These are phyloP conservation scores for Stenurella melanura DNA, from an alignment of 2,888 invertebrate genomes.

Conservation along the genomic window DNA sequence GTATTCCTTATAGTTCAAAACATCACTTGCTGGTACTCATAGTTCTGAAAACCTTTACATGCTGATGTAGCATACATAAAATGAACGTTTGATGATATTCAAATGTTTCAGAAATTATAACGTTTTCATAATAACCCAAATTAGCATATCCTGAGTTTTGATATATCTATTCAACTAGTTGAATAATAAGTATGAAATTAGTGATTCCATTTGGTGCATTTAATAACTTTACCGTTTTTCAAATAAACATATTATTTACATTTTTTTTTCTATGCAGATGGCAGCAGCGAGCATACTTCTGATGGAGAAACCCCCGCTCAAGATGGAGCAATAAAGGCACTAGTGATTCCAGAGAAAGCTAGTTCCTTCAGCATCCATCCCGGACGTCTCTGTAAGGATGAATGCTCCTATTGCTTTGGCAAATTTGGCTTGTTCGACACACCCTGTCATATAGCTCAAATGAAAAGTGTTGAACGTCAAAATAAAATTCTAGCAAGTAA, in stretches of 20 bases:
- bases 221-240: neutral
- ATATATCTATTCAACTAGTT: no score
- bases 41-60: no score
- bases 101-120: no score
- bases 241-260: neutral
- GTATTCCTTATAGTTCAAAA: no score
- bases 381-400: constrained; percentile 86
- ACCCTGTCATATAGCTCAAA: constrained; percentile 90
- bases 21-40: no score
- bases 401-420: constrained; percentile 91
- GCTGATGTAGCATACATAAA: no score
- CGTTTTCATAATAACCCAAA: no score
- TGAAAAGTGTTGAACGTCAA: constrained; percentile 88
- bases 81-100: no score
- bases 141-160: no score
- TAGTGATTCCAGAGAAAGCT: constrained; percentile 91
- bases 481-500: constrained; percentile 86
- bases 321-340: constrained; percentile 75
- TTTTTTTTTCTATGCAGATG: constrained; percentile 63
- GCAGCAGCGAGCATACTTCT: constrained; percentile 72
- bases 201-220: neutral
- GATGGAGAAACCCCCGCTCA: constrained; percentile 71
- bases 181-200: neutral
- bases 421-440: constrained; percentile 91
- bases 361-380: constrained; percentile 92